Base-by-base conservation (phyloP, 2,113 vertebrate genomes). In the Malurus elegans region DNA sequence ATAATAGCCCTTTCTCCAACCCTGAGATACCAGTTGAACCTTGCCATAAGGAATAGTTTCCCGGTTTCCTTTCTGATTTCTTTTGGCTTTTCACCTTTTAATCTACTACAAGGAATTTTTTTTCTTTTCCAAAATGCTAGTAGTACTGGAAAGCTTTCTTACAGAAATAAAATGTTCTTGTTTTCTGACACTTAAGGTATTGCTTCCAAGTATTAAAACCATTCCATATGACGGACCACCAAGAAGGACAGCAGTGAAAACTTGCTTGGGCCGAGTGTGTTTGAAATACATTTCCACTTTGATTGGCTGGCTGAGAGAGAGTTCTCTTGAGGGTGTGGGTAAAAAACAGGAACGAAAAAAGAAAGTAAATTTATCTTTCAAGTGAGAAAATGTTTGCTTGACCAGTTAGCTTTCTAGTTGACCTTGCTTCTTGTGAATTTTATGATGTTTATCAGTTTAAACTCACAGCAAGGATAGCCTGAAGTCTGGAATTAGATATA, bases 191-290 rank as follows among this genome's bases (percentile, higher is more conserved):
- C 92, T 93, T 66, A 90, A 90, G 81, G 81, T 88, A 95, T 79
- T 95, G 95, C 94, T 97, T 97, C 95, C 92, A 97, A 93, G 60
- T 96, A 95, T 83, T 97, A 96, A 96, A 92, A 96, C 93, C 82
- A 79, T 96, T 95, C 96, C 96, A 92, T 71, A 73, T 89, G 93
- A 95, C 28, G 10, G 96, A 96, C 94, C 95, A 97, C 97, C 97
- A 96, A 88, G 76, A 57, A 97, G 94, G 94, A 95, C 69, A 92
- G 83, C 57, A 64, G 74, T 80, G 87, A 85, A 71, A 60, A 50
- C 56, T 58, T n/a, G 19, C 53, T 94, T 95, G 76, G 60, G 69
- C 62, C 82, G 90, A 26, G 14, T 70, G 31, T 79, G 58, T 78
- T 87, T 70, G 93, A 91, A 96, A 88, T 71, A 18, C 62, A 51